phyloP scores from a whole-genome alignment of 1,140 invertebrate species.

The Leptonema lineaticorne region DNA sequence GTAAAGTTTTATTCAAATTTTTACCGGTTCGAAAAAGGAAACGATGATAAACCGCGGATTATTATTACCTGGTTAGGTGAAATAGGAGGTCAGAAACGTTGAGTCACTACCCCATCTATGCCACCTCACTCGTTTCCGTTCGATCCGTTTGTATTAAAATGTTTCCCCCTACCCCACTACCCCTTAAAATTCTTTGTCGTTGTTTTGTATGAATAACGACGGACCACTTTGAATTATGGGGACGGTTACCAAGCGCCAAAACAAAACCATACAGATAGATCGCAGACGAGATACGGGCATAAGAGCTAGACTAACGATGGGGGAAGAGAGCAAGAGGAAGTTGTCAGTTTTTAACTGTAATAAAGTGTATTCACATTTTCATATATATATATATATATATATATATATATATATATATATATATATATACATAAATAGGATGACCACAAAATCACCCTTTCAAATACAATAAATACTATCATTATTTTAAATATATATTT shows the following conservation, averaged over 20 bases:
- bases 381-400: too few species aligned
- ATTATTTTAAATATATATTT: too few species aligned
- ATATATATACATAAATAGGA: too few species aligned
- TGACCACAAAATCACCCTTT: too few species aligned
- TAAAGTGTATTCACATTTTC: too few species aligned
- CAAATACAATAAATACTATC: too few species aligned
- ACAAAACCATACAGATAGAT: slow-evolving; percentile 12
- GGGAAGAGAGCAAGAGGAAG: neutral
- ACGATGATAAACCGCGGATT: neutral
- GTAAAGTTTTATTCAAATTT: too few species aligned
- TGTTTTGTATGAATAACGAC: slow-evolving; percentile 40
- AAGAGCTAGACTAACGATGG: neutral
- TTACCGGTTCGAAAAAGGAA: too few species aligned
- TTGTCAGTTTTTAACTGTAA: neutral
- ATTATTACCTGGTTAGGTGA: neutral
- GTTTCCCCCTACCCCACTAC: neutral
- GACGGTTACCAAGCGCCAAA: slow-evolving; percentile 10
- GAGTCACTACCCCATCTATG: slow-evolving; percentile 5
- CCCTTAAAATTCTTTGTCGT: slow-evolving; percentile 35
- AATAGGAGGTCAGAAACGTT: slow-evolving; percentile 25
- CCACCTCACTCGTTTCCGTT: too few species aligned
- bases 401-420: too few species aligned
- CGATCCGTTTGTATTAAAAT: too few species aligned
- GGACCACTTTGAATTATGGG: slow-evolving; percentile 37
- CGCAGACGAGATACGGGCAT: slow-evolving; percentile 17